These are phyloP conservation scores for Plecotus auritus DNA, from an alignment of 2,113 vertebrate genomes.

Conservation along the genomic window DNA sequence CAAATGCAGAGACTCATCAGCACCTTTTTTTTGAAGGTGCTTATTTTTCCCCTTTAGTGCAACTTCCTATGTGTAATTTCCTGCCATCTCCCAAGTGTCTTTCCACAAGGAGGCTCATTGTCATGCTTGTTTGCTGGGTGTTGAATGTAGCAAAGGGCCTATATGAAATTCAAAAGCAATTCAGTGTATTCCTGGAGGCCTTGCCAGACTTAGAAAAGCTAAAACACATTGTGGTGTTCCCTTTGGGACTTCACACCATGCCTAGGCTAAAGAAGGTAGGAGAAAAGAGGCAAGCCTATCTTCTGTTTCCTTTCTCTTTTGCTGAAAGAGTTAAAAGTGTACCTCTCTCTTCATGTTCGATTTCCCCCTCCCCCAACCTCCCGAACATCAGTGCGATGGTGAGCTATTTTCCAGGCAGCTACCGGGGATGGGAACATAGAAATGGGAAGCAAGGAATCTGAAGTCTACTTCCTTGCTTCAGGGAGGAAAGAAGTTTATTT, in stretches of 20 bases:
- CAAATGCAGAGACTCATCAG: background rate
- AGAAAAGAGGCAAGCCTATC: background rate
- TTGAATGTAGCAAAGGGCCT: background rate
- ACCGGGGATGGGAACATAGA: background rate
- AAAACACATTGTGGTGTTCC: conserved; percentile 28
- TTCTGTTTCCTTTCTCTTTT: background rate
- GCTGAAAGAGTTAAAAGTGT: conserved; percentile 16
- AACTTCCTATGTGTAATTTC: background rate
- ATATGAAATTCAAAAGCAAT: conserved; percentile 17
- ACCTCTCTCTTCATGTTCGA: background rate
- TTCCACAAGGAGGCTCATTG: conserved; percentile 41
- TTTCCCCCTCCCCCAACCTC: background rate
- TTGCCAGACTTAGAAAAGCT: conserved; percentile 42
- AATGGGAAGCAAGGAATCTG: background rate
- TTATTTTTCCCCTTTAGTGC: conserved; percentile 34
- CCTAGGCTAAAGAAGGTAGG: background rate
- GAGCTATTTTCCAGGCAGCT: conserved; percentile 12
- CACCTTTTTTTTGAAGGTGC: background rate
- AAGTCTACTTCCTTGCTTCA: background rate
- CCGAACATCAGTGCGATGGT: background rate
- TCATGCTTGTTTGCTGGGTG: background rate
- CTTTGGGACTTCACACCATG: conserved; percentile 4
- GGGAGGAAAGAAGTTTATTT: conserved; percentile 31
- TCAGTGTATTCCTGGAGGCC: conserved; percentile 35
- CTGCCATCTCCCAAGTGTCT: background rate